Evolutionary conservation across 1,140 invertebrate species (phyloP), one percentile per base, ranked within the genome.

Genomic region (Dinoponera quadriceps): DNA sequence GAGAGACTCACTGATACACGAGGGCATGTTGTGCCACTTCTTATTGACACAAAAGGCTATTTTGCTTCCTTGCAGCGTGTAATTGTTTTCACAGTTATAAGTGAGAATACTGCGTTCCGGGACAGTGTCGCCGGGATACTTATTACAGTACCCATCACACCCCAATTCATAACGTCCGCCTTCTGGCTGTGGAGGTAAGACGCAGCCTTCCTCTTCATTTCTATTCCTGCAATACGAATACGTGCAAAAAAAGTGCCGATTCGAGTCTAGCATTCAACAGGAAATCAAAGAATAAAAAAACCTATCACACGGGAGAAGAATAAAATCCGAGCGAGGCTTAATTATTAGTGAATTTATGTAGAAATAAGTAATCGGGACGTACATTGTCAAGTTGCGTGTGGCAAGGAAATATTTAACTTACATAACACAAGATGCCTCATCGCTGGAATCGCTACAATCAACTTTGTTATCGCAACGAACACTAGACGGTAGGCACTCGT

Each of bases 21-120:
- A 75, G 18, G 85, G 86, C 38, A 66, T 83, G 20, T 82, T 54
- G 54, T 85, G 60, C 86, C 88, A 91, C 29, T 54, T 9, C 25
- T 84, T 84, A 55, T 91, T 65, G 68, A 85, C 72, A 54, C 91
- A 91, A 72, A 89, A 68, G 20, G 91, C 75, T 44, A 89, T 82
- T 49, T 66, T 63, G 65, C 77, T 88, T 33, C 91, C 90, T 18
- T 63, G 81, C 54, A 91, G 51, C 29, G 77, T 38, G 81, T 87
- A 91, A 68, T 89, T 90, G 33, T 59, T 68, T 11, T 84, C 62
- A 68, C 91, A 91, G 18, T 65, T 86, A 55, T 88, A 92, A 55
- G 78, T 90, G 29, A 91, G 84, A 57, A 90, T 78, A 29, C 88
- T 91, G 69, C 84, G 87, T 33, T 77, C 72, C n/a, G 86, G 83